Conservation (phyloP, 2,888 invertebrate species). For the Ommatoiulus sabulosus region DNA sequence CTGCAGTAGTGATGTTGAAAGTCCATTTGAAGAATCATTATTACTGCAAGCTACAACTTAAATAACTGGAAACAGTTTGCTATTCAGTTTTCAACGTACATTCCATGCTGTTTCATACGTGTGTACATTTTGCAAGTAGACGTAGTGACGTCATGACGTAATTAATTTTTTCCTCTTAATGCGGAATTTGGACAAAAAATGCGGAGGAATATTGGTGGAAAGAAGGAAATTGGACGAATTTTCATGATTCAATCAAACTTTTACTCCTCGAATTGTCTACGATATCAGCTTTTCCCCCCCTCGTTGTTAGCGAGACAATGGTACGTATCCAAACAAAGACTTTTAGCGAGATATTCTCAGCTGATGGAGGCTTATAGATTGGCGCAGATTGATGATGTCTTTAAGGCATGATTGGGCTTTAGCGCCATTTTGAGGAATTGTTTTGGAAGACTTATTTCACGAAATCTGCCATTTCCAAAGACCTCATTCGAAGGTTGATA, state of each 20-base stretch:
- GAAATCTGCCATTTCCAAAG: constrained; percentile 3
- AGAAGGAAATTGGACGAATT: background rate
- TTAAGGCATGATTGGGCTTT: background rate
- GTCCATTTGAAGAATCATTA: no score
- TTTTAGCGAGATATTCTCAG: background rate
- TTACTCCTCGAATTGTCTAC: background rate
- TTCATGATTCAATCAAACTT: constrained; percentile 17
- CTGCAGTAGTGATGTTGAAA: background rate
- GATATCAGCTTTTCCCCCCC: background rate
- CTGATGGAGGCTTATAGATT: background rate
- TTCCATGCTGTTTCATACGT: no score
- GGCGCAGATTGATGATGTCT: constrained; percentile 17
- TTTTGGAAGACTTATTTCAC: constrained; percentile 19
- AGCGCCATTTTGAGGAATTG: constrained; percentile 24
- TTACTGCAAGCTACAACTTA: no score
- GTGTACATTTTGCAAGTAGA: no score
- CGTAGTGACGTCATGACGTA: background rate
- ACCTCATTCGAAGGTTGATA: background rate
- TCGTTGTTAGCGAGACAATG: background rate
- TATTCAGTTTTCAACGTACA: no score
- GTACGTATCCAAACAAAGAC: background rate
- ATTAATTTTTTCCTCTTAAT: background rate
- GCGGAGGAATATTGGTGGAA: background rate
- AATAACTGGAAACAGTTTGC: no score
- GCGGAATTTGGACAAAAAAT: background rate